phyloP scores from a whole-genome alignment of 2,797 vertebrate genomes.

The Hybognathus amarus region DNA sequence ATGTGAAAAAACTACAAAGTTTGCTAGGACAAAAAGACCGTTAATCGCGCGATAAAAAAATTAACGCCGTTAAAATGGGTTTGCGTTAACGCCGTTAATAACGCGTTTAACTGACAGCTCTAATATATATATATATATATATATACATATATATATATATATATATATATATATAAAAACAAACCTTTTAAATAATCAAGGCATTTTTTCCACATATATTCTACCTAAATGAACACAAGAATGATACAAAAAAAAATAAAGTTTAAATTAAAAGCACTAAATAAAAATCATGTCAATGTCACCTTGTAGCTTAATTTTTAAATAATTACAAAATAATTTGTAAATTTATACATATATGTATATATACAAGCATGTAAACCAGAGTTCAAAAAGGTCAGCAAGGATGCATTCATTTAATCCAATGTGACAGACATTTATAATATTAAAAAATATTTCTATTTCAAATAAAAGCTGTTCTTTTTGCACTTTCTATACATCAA shows the following conservation, averaged over 20 bases:
- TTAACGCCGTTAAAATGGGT: too few relatives aligned
- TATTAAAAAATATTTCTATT: background rate
- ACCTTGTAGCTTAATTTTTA: background rate
- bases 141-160: too few relatives aligned
- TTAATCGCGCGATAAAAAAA: too few relatives aligned
- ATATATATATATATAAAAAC: background rate
- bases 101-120: too few relatives aligned
- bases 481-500: background rate
- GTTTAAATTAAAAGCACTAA: background rate
- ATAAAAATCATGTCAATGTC: background rate
- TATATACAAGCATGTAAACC: background rate
- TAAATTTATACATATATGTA: background rate
- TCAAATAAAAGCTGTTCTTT: background rate
- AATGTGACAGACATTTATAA: background rate
- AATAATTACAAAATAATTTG: background rate
- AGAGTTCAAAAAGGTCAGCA: background rate
- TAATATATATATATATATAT: too few relatives aligned
- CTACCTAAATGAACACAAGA: background rate
- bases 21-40: too few relatives aligned
- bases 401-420: background rate
- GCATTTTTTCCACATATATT: background rate
- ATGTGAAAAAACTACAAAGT: too few relatives aligned
- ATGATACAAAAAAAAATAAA: background rate
- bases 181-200: background rate
- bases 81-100: too few relatives aligned